Conservation (phyloP, 2,888 invertebrate species). For the Lasioglossum vierecki region DNA sequence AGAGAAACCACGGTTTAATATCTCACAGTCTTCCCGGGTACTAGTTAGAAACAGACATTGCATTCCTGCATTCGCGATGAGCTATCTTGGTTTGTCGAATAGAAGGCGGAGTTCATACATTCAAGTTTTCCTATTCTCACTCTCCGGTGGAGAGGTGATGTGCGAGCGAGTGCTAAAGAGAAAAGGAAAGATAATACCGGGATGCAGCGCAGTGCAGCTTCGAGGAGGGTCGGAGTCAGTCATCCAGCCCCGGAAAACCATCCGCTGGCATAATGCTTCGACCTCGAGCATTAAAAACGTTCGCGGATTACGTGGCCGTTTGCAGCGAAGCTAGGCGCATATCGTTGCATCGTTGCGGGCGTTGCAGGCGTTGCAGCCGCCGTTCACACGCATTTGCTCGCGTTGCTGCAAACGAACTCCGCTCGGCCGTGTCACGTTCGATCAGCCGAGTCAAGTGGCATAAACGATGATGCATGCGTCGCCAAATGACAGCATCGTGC, state of each 20-base stretch:
- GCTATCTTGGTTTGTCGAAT: constrained; percentile 64
- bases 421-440: constrained; percentile 70
- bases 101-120: constrained; percentile 64
- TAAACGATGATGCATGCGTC: constrained; percentile 75
- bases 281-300: constrained; percentile 62
- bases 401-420: constrained; percentile 58
- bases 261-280: background rate
- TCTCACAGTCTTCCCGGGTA: constrained; percentile 69
- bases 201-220: background rate
- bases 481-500: constrained; percentile 68
- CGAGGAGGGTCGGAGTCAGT: background rate
- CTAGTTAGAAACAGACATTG: constrained; percentile 73
- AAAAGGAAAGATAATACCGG: background rate
- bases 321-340: constrained; percentile 4
- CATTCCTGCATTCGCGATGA: constrained; percentile 77
- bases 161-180: constrained; percentile 9
- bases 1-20: constrained; percentile 74
- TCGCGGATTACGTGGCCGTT: constrained; percentile 35
- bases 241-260: constrained; percentile 22
- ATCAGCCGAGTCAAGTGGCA: constrained; percentile 73
- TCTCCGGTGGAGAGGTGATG: constrained; percentile 54
- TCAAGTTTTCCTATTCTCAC: constrained; percentile 69
- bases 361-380: constrained; percentile 1
- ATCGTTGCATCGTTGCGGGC: background rate
- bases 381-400: constrained; percentile 51